Base-by-base conservation (phyloP, 2,888 invertebrate genomes). In the Nycteola revayana region DNA sequence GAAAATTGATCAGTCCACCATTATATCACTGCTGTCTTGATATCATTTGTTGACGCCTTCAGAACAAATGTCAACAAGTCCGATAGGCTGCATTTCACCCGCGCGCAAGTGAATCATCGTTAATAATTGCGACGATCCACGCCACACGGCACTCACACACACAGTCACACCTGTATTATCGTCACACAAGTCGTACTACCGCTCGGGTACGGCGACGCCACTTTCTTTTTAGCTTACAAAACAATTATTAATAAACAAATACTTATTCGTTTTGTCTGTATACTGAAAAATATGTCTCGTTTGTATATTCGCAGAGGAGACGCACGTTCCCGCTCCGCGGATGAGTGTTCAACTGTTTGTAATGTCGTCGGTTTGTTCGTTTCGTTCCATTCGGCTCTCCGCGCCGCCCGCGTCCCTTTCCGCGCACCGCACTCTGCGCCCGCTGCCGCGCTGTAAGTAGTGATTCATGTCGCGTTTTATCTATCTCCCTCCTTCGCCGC, bases 381-480 rank as follows among this genome's bases (percentile, higher is more conserved):
- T 78, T 71, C 78, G 77, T 75, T 76, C 74, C 76, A 75, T 66
- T 60, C 72, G 62, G 60, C 67, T 59, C 63, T 60, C 61, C 75
- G 59, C 69, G 60, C 67, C 66, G 54, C 72, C 60, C 69, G 60
- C 71, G 52, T 53, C 50, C 34, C 57, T 59, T 45, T 64, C 66
- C 76, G 62, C 77, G 61, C 78, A 54, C 68, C 72, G 71, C 72
- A 65, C 77, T 71, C 74, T 76, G 75, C 73, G 75, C 77, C 71
- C 72, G 73, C 76, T 78, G 79, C 72, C 77, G 71, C 72, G 73
- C 76, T 78, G 78, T 72, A 75, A 81, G 82, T 85, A 88, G 87
- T 88, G 87, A 88, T 88, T 88, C 87, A 88, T 86, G 86, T 85
- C 82, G 87, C 82, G 84, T 85, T 86, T 81, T 86, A 85, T 86